Base-by-base conservation (phyloP, 1,140 invertebrate genomes). In the Wasmannia auropunctata region DNA sequence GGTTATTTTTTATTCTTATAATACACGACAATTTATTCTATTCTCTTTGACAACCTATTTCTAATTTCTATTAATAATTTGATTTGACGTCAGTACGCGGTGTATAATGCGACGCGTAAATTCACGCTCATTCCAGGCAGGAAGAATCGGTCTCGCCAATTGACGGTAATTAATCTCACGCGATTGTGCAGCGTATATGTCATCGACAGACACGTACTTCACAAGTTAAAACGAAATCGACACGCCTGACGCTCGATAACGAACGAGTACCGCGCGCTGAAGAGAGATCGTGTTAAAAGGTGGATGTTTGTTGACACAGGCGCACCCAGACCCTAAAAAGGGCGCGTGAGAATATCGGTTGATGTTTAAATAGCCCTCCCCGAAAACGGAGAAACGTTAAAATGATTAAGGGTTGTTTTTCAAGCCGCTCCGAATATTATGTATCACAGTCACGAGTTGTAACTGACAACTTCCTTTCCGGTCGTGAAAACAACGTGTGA, bases 331-430 rank as follows among this genome's bases (percentile, higher is more conserved):
- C 8, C 40, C 40, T 81, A 58, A 83, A 83, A 83, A 72, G 51
- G 51, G 25, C 51, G 37, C 37, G 34, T 72, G 79, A 74, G 56
- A 58, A 74, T 72, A 46, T 58, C n/a, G 67, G n/a, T 46, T 40
- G 67, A 72, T 74, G 34, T 83, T 83, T 83, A 67, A 60, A 83
- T 51, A 83, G 79, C 14, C 19, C 51, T 83, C 37, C 43, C 8
- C 19, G n/a, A n/a, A n/a, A 11, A 31, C 34, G 37, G 14, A 34
- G 14, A n/a, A 7, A 83, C 79, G 37, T 83, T 83, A 74, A 74
- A 72, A 83, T 83, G 67, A 83, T 74, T 74, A 74, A 83, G 79
- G 79, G 79, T 72, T 83, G 37, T 83, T 83, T 83, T 74, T 83
- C 67, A 60, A 83, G 51, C 37, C 22, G 22, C 62, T 10, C 22